Percentiles rank a stretch among this genome's conserved stretches.
Conservation (phyloP, 2,888 invertebrate species). For the Pycnomerus fuliginosus region DNA sequence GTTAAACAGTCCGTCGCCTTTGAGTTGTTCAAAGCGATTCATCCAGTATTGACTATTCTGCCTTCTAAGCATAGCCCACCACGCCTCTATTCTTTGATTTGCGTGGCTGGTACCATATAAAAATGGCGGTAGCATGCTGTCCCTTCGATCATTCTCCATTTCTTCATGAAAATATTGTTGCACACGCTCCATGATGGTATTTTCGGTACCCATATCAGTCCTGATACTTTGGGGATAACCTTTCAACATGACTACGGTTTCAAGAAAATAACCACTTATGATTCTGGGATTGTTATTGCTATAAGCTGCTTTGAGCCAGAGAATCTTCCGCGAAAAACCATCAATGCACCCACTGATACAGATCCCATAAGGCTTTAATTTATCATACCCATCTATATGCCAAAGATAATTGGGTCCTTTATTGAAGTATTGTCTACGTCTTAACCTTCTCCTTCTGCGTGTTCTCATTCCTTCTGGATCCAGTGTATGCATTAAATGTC, state of each 20-base stretch:
- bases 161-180: background rate
- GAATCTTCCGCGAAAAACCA: background rate
- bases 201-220: background rate
- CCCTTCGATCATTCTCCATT: background rate
- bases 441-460: no score
- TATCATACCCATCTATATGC: no score
- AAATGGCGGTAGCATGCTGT: background rate
- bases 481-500: no score
- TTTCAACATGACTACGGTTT: background rate
- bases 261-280: background rate
- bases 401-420: no score
- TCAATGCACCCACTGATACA: background rate
- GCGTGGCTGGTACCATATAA: conserved; percentile 3
- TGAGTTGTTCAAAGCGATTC: conserved; percentile 20
- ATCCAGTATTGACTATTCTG: conserved; percentile 18
- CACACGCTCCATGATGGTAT: background rate
- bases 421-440: no score
- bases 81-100: conserved; percentile 12
- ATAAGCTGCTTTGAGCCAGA: background rate
- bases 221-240: background rate
- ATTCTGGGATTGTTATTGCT: background rate
- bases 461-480: no score
- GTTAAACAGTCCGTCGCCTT: conserved; percentile 11
- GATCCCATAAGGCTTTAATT: background rate
- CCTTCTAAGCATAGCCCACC: conserved; percentile 17